Conservation (phyloP, 2,113 vertebrate species). For the Oncorhynchus tshawytscha region DNA sequence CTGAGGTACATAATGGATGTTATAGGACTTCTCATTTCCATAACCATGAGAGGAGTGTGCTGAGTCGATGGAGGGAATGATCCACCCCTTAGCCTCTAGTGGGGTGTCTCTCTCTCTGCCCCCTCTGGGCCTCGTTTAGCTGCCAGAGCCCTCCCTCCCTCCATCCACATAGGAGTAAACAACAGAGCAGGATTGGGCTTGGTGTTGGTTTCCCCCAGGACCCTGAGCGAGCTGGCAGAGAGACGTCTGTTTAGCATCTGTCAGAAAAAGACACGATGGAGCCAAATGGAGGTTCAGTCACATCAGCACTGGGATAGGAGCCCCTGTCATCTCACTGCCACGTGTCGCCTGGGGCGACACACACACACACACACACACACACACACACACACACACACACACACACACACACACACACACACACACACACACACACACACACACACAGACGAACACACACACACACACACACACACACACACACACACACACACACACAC, state of each 20-base stretch:
- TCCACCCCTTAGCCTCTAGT: constrained; percentile 13
- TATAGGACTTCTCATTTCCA: constrained; percentile 27
- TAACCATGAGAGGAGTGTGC: constrained; percentile 5
- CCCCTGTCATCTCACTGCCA: neutral
- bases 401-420: neutral
- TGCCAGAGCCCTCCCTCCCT: neutral
- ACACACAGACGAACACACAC: no score
- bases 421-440: neutral
- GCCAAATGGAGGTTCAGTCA: neutral
- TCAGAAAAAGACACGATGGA: neutral
- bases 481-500: no score
- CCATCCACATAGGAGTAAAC: neutral
- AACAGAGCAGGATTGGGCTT: neutral
- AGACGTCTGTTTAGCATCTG: neutral
- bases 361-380: neutral
- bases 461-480: neutral
- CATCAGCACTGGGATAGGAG: neutral
- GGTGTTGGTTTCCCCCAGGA: neutral
- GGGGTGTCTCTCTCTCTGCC: neutral
- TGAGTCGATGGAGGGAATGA: constrained; percentile 16
- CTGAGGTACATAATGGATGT: constrained; percentile 19
- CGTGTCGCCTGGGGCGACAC: neutral
- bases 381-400: constrained; percentile 16
- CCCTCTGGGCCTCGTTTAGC: neutral
- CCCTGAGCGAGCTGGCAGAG: constrained; percentile 1